Evolutionary conservation across 1,140 invertebrate genomes (phyloP).

Genomic region (Apis cerana): DNA sequence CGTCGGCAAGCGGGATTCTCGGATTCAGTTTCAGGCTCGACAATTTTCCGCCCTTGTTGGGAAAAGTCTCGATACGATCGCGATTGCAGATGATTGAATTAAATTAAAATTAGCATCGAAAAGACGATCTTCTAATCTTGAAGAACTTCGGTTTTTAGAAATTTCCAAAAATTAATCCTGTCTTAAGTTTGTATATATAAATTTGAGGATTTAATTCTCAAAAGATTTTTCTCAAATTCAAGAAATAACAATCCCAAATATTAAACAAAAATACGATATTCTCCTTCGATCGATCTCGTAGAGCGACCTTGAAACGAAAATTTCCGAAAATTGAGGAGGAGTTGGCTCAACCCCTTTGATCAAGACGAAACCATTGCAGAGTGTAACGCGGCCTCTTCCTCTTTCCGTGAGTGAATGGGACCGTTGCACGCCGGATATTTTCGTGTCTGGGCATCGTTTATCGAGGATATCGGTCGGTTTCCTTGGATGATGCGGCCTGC

Average conservation of each 20-base stretch:
- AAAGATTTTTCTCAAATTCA: background rate
- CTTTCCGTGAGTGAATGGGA: background rate
- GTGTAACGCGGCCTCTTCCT: background rate
- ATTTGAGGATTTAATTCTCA: no score
- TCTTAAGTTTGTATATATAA: no score
- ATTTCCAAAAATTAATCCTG: no score
- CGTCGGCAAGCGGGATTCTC: constrained; percentile 20
- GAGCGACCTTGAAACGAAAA: background rate
- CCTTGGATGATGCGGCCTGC: constrained; percentile 35
- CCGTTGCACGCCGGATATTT: constrained; percentile 27
- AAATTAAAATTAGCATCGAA: no score
- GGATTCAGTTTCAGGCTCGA: constrained; percentile 15
- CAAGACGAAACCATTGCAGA: background rate
- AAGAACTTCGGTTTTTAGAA: no score
- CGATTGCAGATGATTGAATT: no score
- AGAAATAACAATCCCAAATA: background rate
- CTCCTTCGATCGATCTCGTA: background rate
- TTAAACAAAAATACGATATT: background rate
- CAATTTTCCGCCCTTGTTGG: constrained; percentile 5
- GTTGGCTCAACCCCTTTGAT: background rate
- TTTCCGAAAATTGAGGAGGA: background rate
- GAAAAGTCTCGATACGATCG: background rate
- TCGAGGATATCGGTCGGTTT: constrained; percentile 55
- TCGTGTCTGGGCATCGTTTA: constrained; percentile 39
- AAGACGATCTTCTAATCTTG: no score